phyloP scores from a whole-genome alignment of 2,888 invertebrate genomes.

The Listrodromus nycthemerus region DNA sequence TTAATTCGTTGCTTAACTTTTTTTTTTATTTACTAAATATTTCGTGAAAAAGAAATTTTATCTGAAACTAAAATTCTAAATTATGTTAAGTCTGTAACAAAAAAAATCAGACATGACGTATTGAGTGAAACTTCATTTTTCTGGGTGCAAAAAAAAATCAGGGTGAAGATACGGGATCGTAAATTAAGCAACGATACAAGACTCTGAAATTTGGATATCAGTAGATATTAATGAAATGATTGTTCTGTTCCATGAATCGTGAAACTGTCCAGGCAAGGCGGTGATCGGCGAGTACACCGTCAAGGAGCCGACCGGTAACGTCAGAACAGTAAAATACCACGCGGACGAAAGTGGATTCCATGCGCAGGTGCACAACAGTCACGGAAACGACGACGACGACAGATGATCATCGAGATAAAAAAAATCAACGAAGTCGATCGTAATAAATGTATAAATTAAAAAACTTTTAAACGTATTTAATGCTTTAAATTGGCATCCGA shows the following conservation, averaged over 20 bases:
- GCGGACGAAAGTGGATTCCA: conserved; percentile 88
- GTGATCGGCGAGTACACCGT: conserved; percentile 90
- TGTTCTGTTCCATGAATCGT: conserved; percentile 8
- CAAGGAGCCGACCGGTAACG: conserved; percentile 88
- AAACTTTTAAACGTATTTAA: too few species aligned
- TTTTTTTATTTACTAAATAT: too few species aligned
- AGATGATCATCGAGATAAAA: conserved; percentile 52
- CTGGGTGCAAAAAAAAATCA: too few species aligned
- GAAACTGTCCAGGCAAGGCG: conserved; percentile 88
- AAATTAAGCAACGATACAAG: too few species aligned
- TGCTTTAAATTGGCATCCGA: too few species aligned
- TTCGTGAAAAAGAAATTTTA: too few species aligned
- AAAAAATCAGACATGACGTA: too few species aligned
- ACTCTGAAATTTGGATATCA: background rate
- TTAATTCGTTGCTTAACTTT: too few species aligned
- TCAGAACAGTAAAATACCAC: conserved; percentile 88
- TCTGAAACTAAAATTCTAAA: too few species aligned
- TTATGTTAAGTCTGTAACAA: too few species aligned
- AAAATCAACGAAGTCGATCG: conserved; percentile 8
- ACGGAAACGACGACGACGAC: conserved; percentile 73
- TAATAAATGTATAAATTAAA: background rate
- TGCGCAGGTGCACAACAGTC: conserved; percentile 84
- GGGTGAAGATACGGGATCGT: too few species aligned
- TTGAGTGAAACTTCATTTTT: too few species aligned
- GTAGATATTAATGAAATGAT: background rate